phyloP scores from a whole-genome alignment of 2,113 vertebrate species.

The Dissostichus mawsoni region DNA sequence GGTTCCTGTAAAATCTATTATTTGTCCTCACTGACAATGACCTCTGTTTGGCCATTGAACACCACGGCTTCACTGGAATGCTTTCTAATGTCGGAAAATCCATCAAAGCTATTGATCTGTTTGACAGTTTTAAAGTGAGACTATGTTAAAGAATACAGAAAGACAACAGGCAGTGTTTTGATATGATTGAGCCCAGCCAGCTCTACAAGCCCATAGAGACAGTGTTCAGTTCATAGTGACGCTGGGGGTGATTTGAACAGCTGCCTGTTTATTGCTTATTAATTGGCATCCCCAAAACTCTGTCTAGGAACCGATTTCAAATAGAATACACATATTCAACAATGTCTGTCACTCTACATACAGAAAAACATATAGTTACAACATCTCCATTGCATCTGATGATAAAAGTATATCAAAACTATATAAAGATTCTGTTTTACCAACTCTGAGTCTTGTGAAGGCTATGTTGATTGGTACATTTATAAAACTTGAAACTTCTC shows the following conservation, averaged over 20 bases:
- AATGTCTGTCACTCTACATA: too few relatives aligned
- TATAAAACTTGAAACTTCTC: not conserved
- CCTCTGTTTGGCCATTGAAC: too few relatives aligned
- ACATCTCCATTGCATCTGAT: too few relatives aligned
- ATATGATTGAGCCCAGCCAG: not conserved
- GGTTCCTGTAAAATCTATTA: too few relatives aligned
- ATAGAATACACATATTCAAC: too few relatives aligned
- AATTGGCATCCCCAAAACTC: not conserved
- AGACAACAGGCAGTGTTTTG: not conserved
- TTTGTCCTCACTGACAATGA: too few relatives aligned
- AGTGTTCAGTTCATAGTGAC: not conserved
- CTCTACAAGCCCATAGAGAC: not conserved
- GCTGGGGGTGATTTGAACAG: too few relatives aligned
- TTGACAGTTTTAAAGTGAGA: not conserved
- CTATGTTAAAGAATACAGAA: not conserved
- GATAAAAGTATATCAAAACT: too few relatives aligned
- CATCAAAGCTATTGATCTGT: slow-evolving; percentile 4
- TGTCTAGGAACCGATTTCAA: too few relatives aligned
- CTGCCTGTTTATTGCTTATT: not conserved
- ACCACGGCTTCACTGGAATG: not conserved
- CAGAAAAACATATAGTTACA: too few relatives aligned
- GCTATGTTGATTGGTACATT: not conserved
- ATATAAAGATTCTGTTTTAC: too few relatives aligned
- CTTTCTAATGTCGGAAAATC: slow-evolving; percentile 6
- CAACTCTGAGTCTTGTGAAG: not conserved